Base-by-base conservation (phyloP, 2,888 invertebrate genomes). In the Dendrolimus houi region DNA sequence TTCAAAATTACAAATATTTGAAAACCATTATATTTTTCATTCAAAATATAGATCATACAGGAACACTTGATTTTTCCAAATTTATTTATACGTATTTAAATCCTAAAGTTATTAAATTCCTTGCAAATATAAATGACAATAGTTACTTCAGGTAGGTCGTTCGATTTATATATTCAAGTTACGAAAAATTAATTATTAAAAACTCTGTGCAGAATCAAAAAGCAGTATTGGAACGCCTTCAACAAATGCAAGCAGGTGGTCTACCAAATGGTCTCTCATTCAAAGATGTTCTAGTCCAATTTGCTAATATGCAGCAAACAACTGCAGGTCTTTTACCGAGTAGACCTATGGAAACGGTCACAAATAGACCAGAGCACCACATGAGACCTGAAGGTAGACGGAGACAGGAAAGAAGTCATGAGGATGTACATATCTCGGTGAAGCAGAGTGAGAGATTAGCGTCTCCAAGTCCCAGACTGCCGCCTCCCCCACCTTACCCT, bases 201-300 rank as follows among this genome's bases (percentile, higher is more conserved):
- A 29, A 2, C 29, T 54, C 14, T 57, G 82, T 82, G 2, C 83
- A 90, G 88, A 89, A 83, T 62, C 90, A 89, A 66, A 90, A 90
- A 64, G 87, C 88, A 1, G 88, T 89, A 85, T 59, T 90, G 8
- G 90, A 90, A 58, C 78, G 89, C 0, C 75, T 89, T 0, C 86
- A 88, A 58, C 87, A 89, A 64, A 89, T 81, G 72, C 92, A 91
- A 86, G 91, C 82, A 0, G 84, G 85, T 8, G 73, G 78, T 12
- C 76, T 90, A 54, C 86, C 91, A 10, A 90, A 90, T 69, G 85
- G 91, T 3, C 68, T 91, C 42, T 89, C 83, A 68, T 95, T 95
- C 79, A 95, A 95, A 71, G 95, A 96, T 69, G 94, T 95, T 41
- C 87, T 96, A 12, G 93, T 95, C 2, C 95, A 95, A 73, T 95